Evolutionary conservation across 2,113 vertebrate genomes (phyloP), one percentile per base, ranked within the genome.

Genomic region (Silurus asotus): DNA sequence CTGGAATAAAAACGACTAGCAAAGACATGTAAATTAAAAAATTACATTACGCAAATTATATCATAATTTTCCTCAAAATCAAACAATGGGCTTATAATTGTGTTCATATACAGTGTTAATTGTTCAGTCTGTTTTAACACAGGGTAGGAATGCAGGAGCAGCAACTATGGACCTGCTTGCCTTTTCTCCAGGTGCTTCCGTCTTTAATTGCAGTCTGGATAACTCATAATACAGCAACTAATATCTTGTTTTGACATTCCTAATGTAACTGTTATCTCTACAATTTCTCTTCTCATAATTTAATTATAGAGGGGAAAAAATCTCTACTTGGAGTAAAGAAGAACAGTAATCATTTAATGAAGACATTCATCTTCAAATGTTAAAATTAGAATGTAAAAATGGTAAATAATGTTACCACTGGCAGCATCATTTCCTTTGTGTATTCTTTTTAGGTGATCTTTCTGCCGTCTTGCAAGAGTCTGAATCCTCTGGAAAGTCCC

Each of bases 401-500:
- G 61, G 49, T 76, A 85, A 75, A 84, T 75, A 74, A 84, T 25
- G 91, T 96, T 98, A 99, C 97, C 97, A 93, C 93, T 93, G 90
- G 94, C 91, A 89, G 93, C 88, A 92, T 96, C 95, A 88, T 91
- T 95, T 95, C 95, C 95, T 92, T 94, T 93, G 80, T 94, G 95
- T 92, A 97, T 94, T 95, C 95, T 96, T 93, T 95, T 98, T 88
- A 99, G 96, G 88, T 97, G 96, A 91, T 97, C 95, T 94, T 96
- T 97, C 88, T 99, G 98, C 94, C 94, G 93, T 94, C 94, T 96
- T 88, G 97, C 95, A 91, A 99, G 93, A 90, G 93, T 92, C 85
- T 93, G 93, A 93, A 99, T 97, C 93, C 94, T 96, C 91, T 95
- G 95, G 93, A 99, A 97, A 95, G 96, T 97, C 93, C 96, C 96